Conservation (phyloP, 2,888 invertebrate genomes). For the Nemurella pictetii region DNA sequence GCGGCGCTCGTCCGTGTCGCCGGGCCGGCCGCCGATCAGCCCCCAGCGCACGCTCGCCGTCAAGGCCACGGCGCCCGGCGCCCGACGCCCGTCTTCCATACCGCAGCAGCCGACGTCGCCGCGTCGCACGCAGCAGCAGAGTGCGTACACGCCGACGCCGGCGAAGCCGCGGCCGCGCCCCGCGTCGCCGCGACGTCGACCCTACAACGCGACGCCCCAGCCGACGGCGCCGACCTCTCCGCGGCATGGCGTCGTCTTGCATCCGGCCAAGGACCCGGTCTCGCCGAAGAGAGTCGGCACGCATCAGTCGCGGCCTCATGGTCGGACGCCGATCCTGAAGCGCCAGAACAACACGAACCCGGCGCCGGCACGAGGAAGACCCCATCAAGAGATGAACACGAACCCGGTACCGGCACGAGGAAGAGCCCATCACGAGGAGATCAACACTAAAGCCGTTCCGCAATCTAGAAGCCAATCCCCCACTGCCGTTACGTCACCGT, state of each 20-base stretch:
- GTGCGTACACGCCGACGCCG: neutral
- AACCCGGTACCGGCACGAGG: neutral
- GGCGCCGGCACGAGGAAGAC: neutral
- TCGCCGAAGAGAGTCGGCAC: conserved; percentile 27
- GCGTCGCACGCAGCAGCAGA: neutral
- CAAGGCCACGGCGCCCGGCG: neutral
- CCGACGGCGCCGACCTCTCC: neutral
- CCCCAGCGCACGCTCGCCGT: neutral
- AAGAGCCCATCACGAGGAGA: neutral
- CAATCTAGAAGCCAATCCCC: neutral
- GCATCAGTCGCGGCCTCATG: neutral
- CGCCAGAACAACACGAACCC: neutral
- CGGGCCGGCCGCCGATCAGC: neutral
- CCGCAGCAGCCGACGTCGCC: neutral
- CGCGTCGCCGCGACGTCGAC: neutral
- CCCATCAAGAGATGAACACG: neutral
- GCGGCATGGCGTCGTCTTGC: neutral
- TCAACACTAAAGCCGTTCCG: neutral
- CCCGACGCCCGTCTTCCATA: neutral
- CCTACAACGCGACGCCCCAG: neutral
- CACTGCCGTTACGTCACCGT: neutral
- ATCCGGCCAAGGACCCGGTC: neutral
- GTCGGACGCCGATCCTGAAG: neutral
- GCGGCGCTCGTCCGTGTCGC: conserved; percentile 20
- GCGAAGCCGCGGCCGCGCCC: neutral